These are phyloP conservation scores for Netelia melanura DNA, from an alignment of 2,888 invertebrate genomes.

Conservation along the genomic window DNA sequence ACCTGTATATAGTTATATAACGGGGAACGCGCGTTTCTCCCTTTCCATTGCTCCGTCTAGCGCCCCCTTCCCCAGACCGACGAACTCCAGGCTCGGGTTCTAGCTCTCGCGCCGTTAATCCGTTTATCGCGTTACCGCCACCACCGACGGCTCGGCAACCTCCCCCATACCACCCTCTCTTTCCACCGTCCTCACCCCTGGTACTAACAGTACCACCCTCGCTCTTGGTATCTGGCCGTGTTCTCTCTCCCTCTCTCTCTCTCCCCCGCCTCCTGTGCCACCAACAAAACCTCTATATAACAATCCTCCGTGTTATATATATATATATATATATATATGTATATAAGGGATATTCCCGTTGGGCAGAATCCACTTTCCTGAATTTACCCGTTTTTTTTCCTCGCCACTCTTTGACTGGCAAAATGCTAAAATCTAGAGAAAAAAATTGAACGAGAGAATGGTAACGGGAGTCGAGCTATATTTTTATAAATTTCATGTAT, in stretches of 20 bases:
- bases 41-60: conserved; percentile 32
- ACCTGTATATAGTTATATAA: conserved; percentile 18
- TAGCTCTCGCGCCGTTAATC: conserved; percentile 81
- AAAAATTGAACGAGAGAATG: too few relatives aligned
- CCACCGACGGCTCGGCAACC: conserved; percentile 73
- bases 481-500: too few relatives aligned
- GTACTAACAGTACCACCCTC: conserved; percentile 42
- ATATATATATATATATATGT: neutral
- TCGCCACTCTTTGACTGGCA: neutral
- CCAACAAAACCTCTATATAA: conserved; percentile 56
- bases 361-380: neutral
- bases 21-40: conserved; percentile 45
- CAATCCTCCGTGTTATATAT: conserved; percentile 30
- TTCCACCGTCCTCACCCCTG: conserved; percentile 40
- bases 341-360: conserved; percentile 21
- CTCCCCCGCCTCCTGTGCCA: neutral
- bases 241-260: neutral
- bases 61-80: conserved; percentile 73
- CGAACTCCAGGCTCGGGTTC: conserved; percentile 76
- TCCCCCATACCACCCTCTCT: conserved; percentile 55
- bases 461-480: too few relatives aligned
- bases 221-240: conserved; percentile 23
- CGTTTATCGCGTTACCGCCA: conserved; percentile 84
- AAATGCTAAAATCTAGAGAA: too few relatives aligned
- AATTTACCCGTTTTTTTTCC: neutral